Conservation (phyloP, 2,888 invertebrate genomes). For the Folsomia manolachei region DNA sequence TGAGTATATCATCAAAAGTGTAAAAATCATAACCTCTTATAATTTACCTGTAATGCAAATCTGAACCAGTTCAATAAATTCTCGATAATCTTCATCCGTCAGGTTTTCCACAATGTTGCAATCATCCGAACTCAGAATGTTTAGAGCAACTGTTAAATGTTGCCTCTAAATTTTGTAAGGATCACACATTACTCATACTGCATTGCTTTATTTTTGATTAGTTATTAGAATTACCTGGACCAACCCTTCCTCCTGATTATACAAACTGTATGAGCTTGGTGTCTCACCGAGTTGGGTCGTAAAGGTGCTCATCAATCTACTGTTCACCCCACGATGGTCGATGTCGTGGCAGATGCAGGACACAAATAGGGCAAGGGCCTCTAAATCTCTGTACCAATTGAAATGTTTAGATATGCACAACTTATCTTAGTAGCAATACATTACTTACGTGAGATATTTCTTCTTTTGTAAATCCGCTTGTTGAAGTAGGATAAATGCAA, state of each 20-base stretch:
- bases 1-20: too few species aligned
- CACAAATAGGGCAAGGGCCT: constrained; percentile 27
- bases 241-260: constrained; percentile 29
- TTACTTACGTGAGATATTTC: constrained; percentile 26
- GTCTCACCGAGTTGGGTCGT: constrained; percentile 13
- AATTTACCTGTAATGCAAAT: constrained; percentile 27
- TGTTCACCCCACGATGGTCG: constrained; percentile 32
- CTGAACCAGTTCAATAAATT: constrained; percentile 29
- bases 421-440: too few species aligned
- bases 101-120: constrained; percentile 29
- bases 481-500: constrained; percentile 26
- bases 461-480: constrained; percentile 20
- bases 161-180: constrained; percentile 17
- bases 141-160: constrained; percentile 26
- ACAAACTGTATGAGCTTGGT: constrained; percentile 25
- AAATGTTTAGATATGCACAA: background rate
- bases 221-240: constrained; percentile 17
- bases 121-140: constrained; percentile 27
- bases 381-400: constrained; percentile 22
- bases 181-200: background rate
- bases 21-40: background rate
- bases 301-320: constrained; percentile 14
- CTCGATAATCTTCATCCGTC: constrained; percentile 27
- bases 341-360: constrained; percentile 30
- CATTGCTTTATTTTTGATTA: background rate